A percentile compares a stretch with the other conserved stretches of the same genome.
Conservation (phyloP, 2,113 vertebrate genomes). For the Dromiciops gliroides region DNA sequence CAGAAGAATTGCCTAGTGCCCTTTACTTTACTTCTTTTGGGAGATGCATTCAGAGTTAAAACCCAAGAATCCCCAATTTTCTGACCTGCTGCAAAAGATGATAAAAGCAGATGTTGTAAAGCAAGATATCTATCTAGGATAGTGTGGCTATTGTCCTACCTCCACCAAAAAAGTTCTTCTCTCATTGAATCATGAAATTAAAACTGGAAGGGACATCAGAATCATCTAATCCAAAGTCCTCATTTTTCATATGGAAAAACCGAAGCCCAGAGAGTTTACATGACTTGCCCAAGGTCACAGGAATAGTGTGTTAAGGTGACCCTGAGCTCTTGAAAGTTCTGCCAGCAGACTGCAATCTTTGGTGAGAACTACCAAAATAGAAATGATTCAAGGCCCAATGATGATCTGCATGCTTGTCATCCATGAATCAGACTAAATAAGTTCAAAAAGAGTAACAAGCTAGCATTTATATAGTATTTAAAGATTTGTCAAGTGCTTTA, state of each 20-base stretch:
- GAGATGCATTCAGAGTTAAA: not conserved
- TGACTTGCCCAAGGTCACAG: not conserved
- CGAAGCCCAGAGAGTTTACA: not conserved
- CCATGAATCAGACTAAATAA: not conserved
- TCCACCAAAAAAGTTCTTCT: not conserved
- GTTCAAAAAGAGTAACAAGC: not conserved
- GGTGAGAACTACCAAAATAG: not conserved
- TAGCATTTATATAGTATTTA: not conserved
- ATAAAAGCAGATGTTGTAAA: not conserved
- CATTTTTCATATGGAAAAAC: not conserved
- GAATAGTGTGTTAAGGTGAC: not conserved
- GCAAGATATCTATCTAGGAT: not conserved
- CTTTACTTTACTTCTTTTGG: not conserved
- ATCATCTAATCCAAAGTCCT: not conserved
- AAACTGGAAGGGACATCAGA: not conserved
- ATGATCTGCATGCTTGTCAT: not conserved
- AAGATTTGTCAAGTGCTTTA: not conserved
- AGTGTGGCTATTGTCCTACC: not conserved
- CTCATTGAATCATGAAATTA: not conserved
- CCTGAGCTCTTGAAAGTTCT: not conserved
- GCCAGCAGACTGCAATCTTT: not conserved
- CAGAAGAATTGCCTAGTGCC: not conserved
- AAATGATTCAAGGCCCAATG: not conserved
- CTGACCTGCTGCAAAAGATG: not conserved
- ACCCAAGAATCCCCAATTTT: not conserved